Percentiles rank a stretch among this genome's conserved stretches.
Conservation (phyloP, 2,113 vertebrate species). For the Campylorhamphus procurvoides region DNA sequence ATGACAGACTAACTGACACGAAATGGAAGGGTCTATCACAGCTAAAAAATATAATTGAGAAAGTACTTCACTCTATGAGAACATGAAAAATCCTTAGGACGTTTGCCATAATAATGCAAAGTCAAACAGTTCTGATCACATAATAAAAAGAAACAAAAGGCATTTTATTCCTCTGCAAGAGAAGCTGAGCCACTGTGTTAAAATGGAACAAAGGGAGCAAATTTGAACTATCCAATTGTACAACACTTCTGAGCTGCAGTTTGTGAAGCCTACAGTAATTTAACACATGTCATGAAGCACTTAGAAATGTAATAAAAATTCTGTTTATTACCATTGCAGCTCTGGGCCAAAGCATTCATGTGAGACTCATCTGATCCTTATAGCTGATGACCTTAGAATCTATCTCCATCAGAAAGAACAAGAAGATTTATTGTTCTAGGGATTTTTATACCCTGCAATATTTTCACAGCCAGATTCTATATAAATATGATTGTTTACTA, state of each 20-base stretch:
- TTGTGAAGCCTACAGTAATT: conserved; percentile 51
- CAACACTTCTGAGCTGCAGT: conserved; percentile 37
- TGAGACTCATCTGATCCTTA: conserved; percentile 44
- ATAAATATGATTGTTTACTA: conserved; percentile 44
- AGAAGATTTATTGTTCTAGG: conserved; percentile 53
- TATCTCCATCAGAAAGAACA: conserved; percentile 50
- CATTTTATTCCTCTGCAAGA: neutral
- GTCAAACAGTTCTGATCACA: neutral
- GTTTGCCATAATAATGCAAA: neutral
- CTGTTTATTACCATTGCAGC: conserved; percentile 50
- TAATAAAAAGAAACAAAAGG: neutral
- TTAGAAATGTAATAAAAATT: conserved; percentile 64
- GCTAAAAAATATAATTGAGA: neutral
- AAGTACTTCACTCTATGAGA: neutral
- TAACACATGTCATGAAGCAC: conserved; percentile 50
- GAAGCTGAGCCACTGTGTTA: neutral
- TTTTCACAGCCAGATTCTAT: conserved; percentile 18
- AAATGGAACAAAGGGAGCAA: neutral
- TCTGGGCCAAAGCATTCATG: conserved; percentile 48
- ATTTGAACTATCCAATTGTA: conserved; percentile 16
- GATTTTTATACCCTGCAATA: conserved; percentile 22
- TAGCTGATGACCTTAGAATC: conserved; percentile 43
- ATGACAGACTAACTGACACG: neutral
- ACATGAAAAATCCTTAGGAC: neutral
- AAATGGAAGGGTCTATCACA: neutral